These are phyloP conservation scores for Gallinago paraguaiae DNA, from an alignment of 2,113 vertebrate genomes.

Conservation along the genomic window DNA sequence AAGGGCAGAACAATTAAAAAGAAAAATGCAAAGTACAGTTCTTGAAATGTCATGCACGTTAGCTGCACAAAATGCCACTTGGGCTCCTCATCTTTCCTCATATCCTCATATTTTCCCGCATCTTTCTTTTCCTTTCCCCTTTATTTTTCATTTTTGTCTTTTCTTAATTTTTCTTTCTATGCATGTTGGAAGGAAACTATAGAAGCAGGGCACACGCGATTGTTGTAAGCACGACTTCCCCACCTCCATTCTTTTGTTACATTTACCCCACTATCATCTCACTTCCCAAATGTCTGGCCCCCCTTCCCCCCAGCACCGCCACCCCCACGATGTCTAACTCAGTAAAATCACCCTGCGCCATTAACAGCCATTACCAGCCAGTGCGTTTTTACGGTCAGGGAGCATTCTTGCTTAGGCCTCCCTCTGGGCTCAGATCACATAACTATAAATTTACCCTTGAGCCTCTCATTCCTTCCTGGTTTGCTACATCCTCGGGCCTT, in stretches of 20 bases:
- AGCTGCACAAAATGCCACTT: conserved; percentile 23
- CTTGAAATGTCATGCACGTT: conserved; percentile 38
- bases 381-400: conserved; percentile 80
- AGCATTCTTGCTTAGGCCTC: conserved; percentile 70
- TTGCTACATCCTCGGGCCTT: conserved; percentile 61
- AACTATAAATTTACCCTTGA: conserved; percentile 63
- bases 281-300: conserved; percentile 10
- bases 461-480: conserved; percentile 50
- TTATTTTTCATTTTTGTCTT: background rate
- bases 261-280: conserved; percentile 30
- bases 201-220: background rate
- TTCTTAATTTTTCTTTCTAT: background rate
- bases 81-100: background rate
- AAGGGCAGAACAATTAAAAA: conserved; percentile 36
- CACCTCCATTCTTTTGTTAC: background rate
- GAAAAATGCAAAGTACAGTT: background rate
- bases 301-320: background rate
- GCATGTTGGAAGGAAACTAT: background rate
- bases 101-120: background rate
- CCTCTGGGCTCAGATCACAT: conserved; percentile 44
- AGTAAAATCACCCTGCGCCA: conserved; percentile 58
- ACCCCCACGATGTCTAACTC: background rate
- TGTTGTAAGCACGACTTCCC: background rate
- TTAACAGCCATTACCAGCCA: conserved; percentile 79
- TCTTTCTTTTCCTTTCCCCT: background rate